Evolutionary conservation across 1,140 invertebrate genomes (phyloP).

Genomic region (Mya arenaria): DNA sequence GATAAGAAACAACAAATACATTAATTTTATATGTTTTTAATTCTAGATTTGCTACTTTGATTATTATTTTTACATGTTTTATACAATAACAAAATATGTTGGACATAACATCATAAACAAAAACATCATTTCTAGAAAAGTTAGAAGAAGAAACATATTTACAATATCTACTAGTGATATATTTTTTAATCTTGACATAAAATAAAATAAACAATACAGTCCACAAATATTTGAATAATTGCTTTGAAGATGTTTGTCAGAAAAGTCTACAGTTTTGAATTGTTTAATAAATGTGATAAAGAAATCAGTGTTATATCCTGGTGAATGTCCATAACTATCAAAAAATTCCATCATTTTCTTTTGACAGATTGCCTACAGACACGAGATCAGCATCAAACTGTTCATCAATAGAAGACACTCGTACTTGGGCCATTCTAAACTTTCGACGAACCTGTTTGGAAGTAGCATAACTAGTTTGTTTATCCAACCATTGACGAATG

Average conservation of each 20-base stretch:
- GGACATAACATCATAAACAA: background rate
- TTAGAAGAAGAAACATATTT: background rate
- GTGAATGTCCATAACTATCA: constrained; percentile 1
- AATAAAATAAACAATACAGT: constrained; percentile 33
- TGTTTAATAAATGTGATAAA: background rate
- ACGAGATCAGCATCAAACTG: constrained; percentile 53
- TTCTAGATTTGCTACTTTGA: background rate
- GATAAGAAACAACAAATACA: constrained; percentile 3
- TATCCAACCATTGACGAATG: constrained; percentile 28
- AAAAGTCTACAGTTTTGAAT: background rate
- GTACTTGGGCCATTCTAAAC: constrained; percentile 35
- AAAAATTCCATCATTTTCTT: constrained; percentile 40
- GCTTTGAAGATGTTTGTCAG: background rate
- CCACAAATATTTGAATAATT: constrained; percentile 11
- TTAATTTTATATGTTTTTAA: background rate
- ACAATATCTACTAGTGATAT: background rate
- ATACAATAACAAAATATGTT: background rate
- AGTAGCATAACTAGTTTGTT: constrained; percentile 38
- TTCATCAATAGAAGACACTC: constrained; percentile 34
- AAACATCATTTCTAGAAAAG: background rate
- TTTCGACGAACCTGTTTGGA: background rate
- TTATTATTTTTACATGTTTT: background rate
- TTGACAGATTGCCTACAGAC: constrained; percentile 40
- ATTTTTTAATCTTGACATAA: background rate
- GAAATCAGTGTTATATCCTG: background rate